Percentiles rank a stretch among this genome's conserved stretches.
Conservation (phyloP, 2,888 invertebrate species). For the Lithophane semibrunnea region DNA sequence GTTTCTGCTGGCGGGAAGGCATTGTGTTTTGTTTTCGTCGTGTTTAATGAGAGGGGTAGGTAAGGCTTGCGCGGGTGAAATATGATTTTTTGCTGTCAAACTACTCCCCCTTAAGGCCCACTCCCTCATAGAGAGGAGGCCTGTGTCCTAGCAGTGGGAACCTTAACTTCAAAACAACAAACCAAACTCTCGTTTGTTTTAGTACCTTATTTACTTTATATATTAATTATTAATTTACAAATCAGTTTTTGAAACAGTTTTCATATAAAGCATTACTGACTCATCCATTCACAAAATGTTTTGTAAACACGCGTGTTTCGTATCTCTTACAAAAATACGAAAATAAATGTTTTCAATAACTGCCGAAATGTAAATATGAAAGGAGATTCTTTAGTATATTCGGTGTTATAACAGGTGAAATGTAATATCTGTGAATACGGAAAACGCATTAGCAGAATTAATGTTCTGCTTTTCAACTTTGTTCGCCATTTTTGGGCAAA, state of each 20-base stretch:
- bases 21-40: too few species aligned
- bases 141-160: too few species aligned
- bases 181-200: neutral
- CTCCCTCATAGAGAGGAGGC: too few species aligned
- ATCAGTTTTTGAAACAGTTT: constrained; percentile 18
- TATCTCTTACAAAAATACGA: constrained; percentile 38
- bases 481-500: constrained; percentile 69
- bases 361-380: constrained; percentile 44
- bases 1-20: too few species aligned
- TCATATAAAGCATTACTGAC: constrained; percentile 16
- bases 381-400: constrained; percentile 39
- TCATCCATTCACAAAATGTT: constrained; percentile 45
- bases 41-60: too few species aligned
- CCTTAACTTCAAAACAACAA: neutral
- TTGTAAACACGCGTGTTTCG: constrained; percentile 36
- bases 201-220: neutral
- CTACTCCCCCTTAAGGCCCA: too few species aligned
- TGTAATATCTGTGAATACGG: constrained; percentile 69
- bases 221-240: neutral
- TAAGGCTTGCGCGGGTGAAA: too few species aligned
- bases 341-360: constrained; percentile 57
- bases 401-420: constrained; percentile 52
- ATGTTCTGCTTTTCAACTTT: constrained; percentile 76
- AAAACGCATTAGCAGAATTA: constrained; percentile 80
- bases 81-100: too few species aligned